phyloP scores from a whole-genome alignment of 92 coral and sea anemone species.

The Umimayanthus kanabou region DNA sequence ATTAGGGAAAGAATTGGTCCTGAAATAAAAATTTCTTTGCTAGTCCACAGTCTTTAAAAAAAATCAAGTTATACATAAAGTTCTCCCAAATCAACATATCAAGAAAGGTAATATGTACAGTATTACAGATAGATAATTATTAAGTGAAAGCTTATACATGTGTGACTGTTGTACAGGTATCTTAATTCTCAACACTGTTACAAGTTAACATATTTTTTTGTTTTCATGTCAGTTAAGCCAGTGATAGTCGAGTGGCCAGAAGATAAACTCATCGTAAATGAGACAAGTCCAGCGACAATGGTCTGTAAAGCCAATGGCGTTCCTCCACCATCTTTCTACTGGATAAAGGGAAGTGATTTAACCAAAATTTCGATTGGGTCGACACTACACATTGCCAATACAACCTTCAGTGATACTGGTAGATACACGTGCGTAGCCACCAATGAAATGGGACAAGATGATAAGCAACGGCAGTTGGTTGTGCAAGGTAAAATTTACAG shows the following conservation, averaged over 20 bases:
- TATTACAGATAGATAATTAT: too few species aligned
- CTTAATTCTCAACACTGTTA: neutral
- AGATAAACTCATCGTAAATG: slow-evolving; percentile 45
- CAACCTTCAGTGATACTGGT: slow-evolving; percentile 66
- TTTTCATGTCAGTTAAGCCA: slow-evolving; percentile 50
- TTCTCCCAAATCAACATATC: too few species aligned
- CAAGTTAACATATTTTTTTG: neutral
- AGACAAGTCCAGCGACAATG: slow-evolving; percentile 51
- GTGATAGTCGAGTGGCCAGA: slow-evolving; percentile 38
- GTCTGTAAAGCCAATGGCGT: slow-evolving; percentile 69
- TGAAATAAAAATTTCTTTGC: too few species aligned
- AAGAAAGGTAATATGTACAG: too few species aligned
- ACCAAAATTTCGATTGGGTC: neutral
- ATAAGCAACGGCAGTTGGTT: slow-evolving; percentile 37
- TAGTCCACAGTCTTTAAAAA: too few species aligned
- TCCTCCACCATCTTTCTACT: slow-evolving; percentile 60
- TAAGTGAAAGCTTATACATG: too few species aligned
- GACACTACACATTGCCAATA: slow-evolving; percentile 29
- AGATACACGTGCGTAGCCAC: slow-evolving; percentile 57
- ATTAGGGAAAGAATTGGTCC: too few species aligned
- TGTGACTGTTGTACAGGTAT: too few species aligned
- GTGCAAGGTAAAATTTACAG: slow-evolving; percentile 62
- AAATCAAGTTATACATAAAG: too few species aligned
- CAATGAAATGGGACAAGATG: slow-evolving; percentile 57
- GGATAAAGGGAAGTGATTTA: slow-evolving; percentile 50